Evolutionary conservation across 2,888 invertebrate species (phyloP), one percentile per base, ranked within the genome.

Genomic region (Phrixothrix hirtus): DNA sequence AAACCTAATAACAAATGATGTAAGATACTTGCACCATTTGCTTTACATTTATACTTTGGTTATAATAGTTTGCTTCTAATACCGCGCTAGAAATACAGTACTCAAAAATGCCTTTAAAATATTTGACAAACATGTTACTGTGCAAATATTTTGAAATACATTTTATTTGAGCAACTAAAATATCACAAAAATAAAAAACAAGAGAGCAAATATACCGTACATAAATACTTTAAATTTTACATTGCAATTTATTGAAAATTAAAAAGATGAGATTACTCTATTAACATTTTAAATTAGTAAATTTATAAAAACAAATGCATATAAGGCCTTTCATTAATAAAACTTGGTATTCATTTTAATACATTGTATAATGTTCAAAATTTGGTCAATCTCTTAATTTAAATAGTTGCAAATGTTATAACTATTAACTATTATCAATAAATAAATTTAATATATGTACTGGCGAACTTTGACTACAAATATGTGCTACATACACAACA

Each of bases 31-130:
- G 47, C 55, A 55, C 21, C 26, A 39, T 35, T 39, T 42, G 36
- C 9, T 50, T 56, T 56, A 58, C 57, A 63, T 59, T 58, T 62
- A 62, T 61, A 62, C 65, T 65, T 65, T 65, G 64, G 64, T 63
- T 63, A 62, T 61, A 59, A 52, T 58, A 56, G 62, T 57, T 52
- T 52, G 52, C 52, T 42, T 54, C 46, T 62, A 62, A 62, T 62
- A 62, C 62, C 62, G 56, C 59, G 61, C 55, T 57, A 58, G 47
- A 58, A 61, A 62, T 62, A 62, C 60, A 56, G 43, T 53, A 53
- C 58, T 47, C 59, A 26, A 35, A 55, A 51, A 35, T 16, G 32
- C 6, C 27, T 39, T 21, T 13, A 44, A 46, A 48, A 44, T 21
- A 31, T 39, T n/a, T n/a, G n/a, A n/a, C n/a, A n/a, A n/a, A n/a